Evolutionary conservation across 2,113 vertebrate species (phyloP), one percentile per base, ranked within the genome.

Genomic region (Pygoscelis antarcticus): DNA sequence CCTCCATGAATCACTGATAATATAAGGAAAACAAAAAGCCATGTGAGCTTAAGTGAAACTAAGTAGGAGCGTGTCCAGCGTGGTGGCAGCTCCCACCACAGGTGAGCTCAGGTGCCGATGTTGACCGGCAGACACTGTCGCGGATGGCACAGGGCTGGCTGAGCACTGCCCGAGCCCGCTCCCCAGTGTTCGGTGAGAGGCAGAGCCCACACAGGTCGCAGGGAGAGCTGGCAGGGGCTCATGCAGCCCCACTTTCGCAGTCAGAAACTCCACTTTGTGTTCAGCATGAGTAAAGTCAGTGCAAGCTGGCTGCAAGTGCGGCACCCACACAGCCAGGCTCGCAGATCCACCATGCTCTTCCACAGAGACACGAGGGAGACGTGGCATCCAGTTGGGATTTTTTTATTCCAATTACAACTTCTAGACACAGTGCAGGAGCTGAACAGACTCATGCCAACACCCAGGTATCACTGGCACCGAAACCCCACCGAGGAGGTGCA

Each of bases 81-180:
- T 16, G 19, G 83, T 51, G 44, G 15, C 6, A 6, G 21, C 34
- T 75, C 32, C 10, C 4, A 2, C 36, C 12, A n/a, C 38, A 36
- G 17, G 49, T 3, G 2, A 90, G 52, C n/a, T 32, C 34, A 30
- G 26, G 20, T 30, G 40, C 40, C 0, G 0, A 29, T 40, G 54
- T 20, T 2, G 3, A 69, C 21, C 0, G 0, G 71, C 44, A 57
- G 22, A 29, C 8, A 5, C 12, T 3, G 1, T 61, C 47, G 42
- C 3, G 6, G 47, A 15, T 1, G 8, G 61, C 18, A 6, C 22
- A 40, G 47, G n/a, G 29, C 72, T 7, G 6, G 17, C 60, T 66
- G 34, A 81, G 27, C 36, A 23, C 54, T 32, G n/a, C 46, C 44
- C 0, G 0, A 62, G 36, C n/a, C 30, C 1, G 0, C 13, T 75